Percentiles rank a stretch among this genome's conserved stretches.
Evolutionary conservation across 2,888 invertebrate genomes (phyloP).

Genomic region (Tachina fera): DNA sequence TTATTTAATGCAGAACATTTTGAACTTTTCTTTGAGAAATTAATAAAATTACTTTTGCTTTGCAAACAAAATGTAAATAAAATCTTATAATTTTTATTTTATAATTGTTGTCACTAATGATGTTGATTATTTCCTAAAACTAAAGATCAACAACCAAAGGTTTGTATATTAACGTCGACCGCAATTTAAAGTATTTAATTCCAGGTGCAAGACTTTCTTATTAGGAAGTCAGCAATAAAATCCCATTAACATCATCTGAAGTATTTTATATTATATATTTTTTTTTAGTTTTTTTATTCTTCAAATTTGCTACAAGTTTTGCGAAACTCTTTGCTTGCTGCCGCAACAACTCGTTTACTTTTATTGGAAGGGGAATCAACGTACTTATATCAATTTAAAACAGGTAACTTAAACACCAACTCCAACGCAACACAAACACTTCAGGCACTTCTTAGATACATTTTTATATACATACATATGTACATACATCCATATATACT

Average conservation of each 20-base stretch:
- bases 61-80: not conserved
- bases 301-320: conserved; percentile 18
- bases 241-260: conserved; percentile 6
- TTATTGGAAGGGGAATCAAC: conserved; percentile 15
- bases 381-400: not conserved
- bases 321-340: conserved; percentile 31
- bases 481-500: not conserved
- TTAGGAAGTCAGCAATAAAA: conserved; percentile 5
- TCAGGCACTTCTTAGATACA: conserved; percentile 39
- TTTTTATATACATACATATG: not conserved
- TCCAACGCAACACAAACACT: conserved; percentile 1
- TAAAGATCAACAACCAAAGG: conserved; percentile 25
- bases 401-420: conserved; percentile 40
- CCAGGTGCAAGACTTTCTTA: conserved; percentile 32
- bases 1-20: too few species aligned
- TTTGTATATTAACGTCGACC: conserved; percentile 1
- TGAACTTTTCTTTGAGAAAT: too few species aligned
- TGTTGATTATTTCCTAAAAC: conserved; percentile 65
- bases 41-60: not conserved
- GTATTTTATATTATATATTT: conserved; percentile 6
- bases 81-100: conserved; percentile 57
- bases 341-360: conserved; percentile 47
- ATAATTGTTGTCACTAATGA: conserved; percentile 24
- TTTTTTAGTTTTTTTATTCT: conserved; percentile 18
- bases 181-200: conserved; percentile 26